Evolutionary conservation across 2,888 invertebrate species (phyloP).

Genomic region (Selenia dentaria): DNA sequence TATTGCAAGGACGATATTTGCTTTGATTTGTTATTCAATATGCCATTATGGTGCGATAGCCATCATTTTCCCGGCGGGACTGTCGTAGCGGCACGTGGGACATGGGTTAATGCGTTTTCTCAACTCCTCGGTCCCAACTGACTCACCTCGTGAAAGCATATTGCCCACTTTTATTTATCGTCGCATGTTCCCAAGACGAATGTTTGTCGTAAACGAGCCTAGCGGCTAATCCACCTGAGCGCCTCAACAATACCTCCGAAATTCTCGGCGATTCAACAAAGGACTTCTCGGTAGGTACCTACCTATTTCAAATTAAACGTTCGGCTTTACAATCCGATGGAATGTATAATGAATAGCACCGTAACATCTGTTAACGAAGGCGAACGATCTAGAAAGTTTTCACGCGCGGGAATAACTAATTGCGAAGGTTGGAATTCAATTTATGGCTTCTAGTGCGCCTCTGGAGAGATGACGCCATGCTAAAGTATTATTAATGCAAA

Average conservation of each 20-base stretch:
- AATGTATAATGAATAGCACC: slow-evolving; percentile 85
- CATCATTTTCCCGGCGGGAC: slow-evolving; percentile 45
- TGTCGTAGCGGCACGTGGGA: slow-evolving; percentile 41
- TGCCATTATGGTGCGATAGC: slow-evolving; percentile 45
- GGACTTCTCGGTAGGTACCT: slow-evolving; percentile 71
- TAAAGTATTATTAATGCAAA: slow-evolving; percentile 84
- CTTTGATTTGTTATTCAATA: slow-evolving; percentile 51
- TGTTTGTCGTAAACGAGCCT: slow-evolving; percentile 60
- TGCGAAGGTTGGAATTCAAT: slow-evolving; percentile 84
- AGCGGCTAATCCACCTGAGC: slow-evolving; percentile 65
- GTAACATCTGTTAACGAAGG: slow-evolving; percentile 85
- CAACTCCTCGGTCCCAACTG: slow-evolving; percentile 29
- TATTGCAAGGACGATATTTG: slow-evolving; percentile 47
- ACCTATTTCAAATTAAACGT: slow-evolving; percentile 80
- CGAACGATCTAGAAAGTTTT: slow-evolving; percentile 84
- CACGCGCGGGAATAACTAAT: slow-evolving; percentile 85
- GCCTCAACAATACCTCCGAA: slow-evolving; percentile 62
- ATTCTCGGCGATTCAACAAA: slow-evolving; percentile 70
- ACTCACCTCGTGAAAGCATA: slow-evolving; percentile 45
- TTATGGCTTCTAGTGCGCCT: slow-evolving; percentile 82
- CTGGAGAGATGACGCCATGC: slow-evolving; percentile 79
- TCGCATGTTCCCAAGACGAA: slow-evolving; percentile 62
- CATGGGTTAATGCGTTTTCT: slow-evolving; percentile 48
- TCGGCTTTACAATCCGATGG: slow-evolving; percentile 83
- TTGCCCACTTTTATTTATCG: slow-evolving; percentile 68